Evolutionary conservation across 2,888 invertebrate genomes (phyloP), one percentile per base, ranked within the genome.

Genomic region (Drosophila borealis): DNA sequence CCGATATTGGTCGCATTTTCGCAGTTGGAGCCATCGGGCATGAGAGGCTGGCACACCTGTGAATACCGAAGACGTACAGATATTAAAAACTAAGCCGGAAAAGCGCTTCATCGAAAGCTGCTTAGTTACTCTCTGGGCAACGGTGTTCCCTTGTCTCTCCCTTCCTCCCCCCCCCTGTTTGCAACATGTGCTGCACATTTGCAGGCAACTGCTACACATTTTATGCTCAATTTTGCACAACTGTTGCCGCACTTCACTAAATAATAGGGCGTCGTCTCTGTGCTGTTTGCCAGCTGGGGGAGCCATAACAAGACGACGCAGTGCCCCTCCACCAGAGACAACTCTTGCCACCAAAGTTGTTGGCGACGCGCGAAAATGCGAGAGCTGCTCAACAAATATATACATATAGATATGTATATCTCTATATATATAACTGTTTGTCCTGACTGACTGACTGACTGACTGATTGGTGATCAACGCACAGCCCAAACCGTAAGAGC

Each of bases 1-100:
- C 95, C 94, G 42, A 93, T 93, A 91, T 95, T 95, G 50, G 92
- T 92, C 0, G 93, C 91, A 45, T 93, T 86, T 3, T 90, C 91
- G 89, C 96, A 86, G 21, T 29, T 78, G 13, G 76, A 34, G 37
- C 74, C 71, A 51, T 87, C 78, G 37, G 48, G 48, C 74, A 86
- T 78, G 2, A 65, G 3, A 4, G 85, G 85, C 34, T 86, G 84
- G 64, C 85, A 86, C 62, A 86, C 88, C 85, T 85, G 74, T 21
- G 45, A 33, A 49, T n/a, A n/a, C n/a, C n/a, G n/a, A n/a, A 46
- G 17, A 34, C 50, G 39, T 17, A 17, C 19, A 34, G 4, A 36
- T 19, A 29, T 50, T 45, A 19, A 60, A 39, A 33, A 14, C 4
- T 17, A 37, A 21, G 19, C 29, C 4, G 19, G 36, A 19, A 17